Evolutionary conservation across 2,888 invertebrate species (phyloP).

Genomic region (Agonopterix arenella): DNA sequence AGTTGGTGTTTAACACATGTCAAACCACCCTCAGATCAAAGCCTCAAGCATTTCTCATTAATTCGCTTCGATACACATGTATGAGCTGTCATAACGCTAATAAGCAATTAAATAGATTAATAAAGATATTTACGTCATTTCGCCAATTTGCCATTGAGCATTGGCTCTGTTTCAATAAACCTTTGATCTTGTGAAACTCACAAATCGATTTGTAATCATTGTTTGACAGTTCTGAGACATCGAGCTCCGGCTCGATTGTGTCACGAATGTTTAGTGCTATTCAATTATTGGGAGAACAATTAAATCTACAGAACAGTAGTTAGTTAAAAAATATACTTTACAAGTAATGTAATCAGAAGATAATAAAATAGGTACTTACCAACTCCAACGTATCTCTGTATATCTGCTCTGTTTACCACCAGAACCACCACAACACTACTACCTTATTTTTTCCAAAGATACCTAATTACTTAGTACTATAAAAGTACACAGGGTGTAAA

Average conservation of each 20-base stretch:
- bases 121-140: slow-evolving; percentile 62
- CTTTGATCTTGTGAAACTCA: slow-evolving; percentile 58
- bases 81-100: slow-evolving; percentile 52
- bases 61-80: slow-evolving; percentile 50
- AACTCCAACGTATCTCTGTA: no score
- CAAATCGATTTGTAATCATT: slow-evolving; percentile 54
- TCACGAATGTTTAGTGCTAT: slow-evolving; percentile 23
- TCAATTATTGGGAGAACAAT: slow-evolving; percentile 19
- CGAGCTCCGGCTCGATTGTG: slow-evolving; percentile 34
- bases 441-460: no score
- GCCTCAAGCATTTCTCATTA: slow-evolving; percentile 49
- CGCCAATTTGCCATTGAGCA: slow-evolving; percentile 57
- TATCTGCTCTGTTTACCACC: no score
- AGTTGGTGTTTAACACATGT: slow-evolving; percentile 16
- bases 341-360: no score
- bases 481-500: no score
- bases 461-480: no score
- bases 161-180: slow-evolving; percentile 38
- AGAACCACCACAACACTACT: no score
- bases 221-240: slow-evolving; percentile 55
- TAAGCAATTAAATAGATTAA: slow-evolving; percentile 74
- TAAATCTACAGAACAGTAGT: neutral
- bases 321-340: no score
- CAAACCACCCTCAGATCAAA: slow-evolving; percentile 40
- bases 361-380: no score